A percentile compares a stretch with the other conserved stretches of the same genome.
phyloP scores from a whole-genome alignment of 2,888 invertebrate genomes.

The Volucella bombylans region DNA sequence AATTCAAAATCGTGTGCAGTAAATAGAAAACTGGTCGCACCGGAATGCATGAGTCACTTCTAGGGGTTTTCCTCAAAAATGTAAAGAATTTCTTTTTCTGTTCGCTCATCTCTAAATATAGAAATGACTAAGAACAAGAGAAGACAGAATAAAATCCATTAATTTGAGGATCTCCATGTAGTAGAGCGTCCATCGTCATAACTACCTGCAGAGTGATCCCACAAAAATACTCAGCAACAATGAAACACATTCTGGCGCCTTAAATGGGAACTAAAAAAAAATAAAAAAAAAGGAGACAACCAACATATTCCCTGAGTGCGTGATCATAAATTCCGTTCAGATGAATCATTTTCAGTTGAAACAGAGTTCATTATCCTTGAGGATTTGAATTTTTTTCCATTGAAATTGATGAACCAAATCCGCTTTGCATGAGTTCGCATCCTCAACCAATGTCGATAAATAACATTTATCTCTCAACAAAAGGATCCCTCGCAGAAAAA shows the following conservation, averaged over 20 bases:
- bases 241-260: slow-evolving; percentile 47
- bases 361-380: slow-evolving; percentile 52
- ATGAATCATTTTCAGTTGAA: slow-evolving; percentile 62
- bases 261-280: slow-evolving; percentile 41
- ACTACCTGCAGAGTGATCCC: slow-evolving; percentile 43
- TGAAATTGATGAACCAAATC: slow-evolving; percentile 44
- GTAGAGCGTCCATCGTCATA: slow-evolving; percentile 17
- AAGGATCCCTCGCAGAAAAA: slow-evolving; percentile 13
- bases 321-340: slow-evolving; percentile 51
- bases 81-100: slow-evolving; percentile 42
- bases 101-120: slow-evolving; percentile 46
- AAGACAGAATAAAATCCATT: neutral
- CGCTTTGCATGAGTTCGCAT: slow-evolving; percentile 29
- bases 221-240: neutral
- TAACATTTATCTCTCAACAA: slow-evolving; percentile 47
- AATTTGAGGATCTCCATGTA: slow-evolving; percentile 34
- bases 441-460: slow-evolving; percentile 45
- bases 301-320: slow-evolving; percentile 41
- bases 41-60: slow-evolving; percentile 58
- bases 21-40: neutral
- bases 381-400: slow-evolving; percentile 27
- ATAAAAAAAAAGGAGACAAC: slow-evolving; percentile 6
- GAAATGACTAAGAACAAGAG: slow-evolving; percentile 51
- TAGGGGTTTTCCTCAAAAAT: slow-evolving; percentile 61
- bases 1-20: neutral